phyloP scores from a whole-genome alignment of 2,113 vertebrate species.

The Sphaerodactylus townsendi region DNA sequence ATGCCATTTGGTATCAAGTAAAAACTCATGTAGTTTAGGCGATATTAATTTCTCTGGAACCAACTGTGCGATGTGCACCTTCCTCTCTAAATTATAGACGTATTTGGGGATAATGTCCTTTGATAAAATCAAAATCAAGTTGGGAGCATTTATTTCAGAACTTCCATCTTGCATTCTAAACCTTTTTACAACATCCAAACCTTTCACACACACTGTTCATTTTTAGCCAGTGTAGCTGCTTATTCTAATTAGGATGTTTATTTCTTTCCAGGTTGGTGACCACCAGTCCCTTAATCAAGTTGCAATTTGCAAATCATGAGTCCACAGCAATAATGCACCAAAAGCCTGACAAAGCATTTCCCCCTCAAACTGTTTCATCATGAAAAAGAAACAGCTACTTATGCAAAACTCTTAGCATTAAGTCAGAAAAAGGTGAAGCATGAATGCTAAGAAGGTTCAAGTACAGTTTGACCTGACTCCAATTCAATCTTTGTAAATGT shows the following conservation, averaged over 20 bases:
- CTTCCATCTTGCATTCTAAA: background rate
- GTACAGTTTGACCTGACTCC: no score
- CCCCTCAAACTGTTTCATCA: no score
- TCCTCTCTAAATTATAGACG: background rate
- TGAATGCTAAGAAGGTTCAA: no score
- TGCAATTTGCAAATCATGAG: accelerated
- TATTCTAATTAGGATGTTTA: background rate
- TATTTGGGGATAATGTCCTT: background rate
- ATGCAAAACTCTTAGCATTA: no score
- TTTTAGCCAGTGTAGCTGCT: background rate
- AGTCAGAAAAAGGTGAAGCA: no score
- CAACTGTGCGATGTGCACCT: constrained; percentile 14
- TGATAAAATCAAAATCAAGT: constrained; percentile 23
- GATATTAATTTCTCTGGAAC: background rate
- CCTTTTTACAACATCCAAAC: background rate
- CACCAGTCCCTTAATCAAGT: background rate
- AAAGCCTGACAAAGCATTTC: background rate
- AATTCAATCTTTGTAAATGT: no score
- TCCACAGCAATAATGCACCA: background rate
- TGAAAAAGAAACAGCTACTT: no score
- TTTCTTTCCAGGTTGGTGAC: background rate
- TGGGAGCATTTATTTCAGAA: constrained; percentile 2
- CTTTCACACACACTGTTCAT: background rate
- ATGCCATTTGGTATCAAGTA: constrained; percentile 20
- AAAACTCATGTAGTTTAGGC: constrained; percentile 26